phyloP scores from a whole-genome alignment of 2,888 invertebrate species.

The Xestobium rufovillosum region DNA sequence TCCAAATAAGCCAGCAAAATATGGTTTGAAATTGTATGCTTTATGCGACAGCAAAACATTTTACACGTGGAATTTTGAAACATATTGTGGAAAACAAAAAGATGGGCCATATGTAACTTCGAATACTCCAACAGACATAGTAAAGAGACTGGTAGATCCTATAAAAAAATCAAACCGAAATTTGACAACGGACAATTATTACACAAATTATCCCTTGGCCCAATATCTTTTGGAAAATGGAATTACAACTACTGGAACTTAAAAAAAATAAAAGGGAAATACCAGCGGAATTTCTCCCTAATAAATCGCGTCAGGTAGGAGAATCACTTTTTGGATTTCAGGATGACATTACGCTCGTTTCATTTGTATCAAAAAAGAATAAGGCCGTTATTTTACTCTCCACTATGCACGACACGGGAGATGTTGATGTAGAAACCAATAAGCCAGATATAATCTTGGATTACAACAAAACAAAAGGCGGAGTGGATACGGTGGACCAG shows the following conservation, averaged over 20 bases:
- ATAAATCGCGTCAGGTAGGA: conserved; percentile 15
- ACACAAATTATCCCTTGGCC: conserved; percentile 23
- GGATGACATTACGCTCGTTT: conserved; percentile 22
- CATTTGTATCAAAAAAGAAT: conserved; percentile 22
- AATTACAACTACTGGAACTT: conserved; percentile 21
- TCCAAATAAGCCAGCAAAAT: conserved; percentile 27
- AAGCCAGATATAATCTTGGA: conserved; percentile 25
- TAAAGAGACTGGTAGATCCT: too few relatives aligned
- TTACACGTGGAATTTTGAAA: conserved; percentile 17
- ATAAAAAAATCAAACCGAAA: too few relatives aligned
- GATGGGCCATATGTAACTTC: too few relatives aligned
- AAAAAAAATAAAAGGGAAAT: conserved; percentile 26
- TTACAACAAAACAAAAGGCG: conserved; percentile 28
- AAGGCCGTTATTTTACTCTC: conserved; percentile 27
- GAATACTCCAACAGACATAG: too few relatives aligned
- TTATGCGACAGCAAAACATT: conserved; percentile 23
- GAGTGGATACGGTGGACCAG: conserved; percentile 26
- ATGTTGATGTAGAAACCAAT: conserved; percentile 23
- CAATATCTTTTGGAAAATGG: conserved; percentile 19
- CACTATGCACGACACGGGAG: conserved; percentile 23
- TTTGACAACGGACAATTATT: conserved; percentile 25
- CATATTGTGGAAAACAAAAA: conserved; percentile 19
- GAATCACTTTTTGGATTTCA: conserved; percentile 24
- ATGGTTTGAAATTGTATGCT: conserved; percentile 25
- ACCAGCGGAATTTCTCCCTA: conserved; percentile 25